Base-by-base conservation (phyloP, 1,140 invertebrate species). In the Ooceraea biroi region DNA sequence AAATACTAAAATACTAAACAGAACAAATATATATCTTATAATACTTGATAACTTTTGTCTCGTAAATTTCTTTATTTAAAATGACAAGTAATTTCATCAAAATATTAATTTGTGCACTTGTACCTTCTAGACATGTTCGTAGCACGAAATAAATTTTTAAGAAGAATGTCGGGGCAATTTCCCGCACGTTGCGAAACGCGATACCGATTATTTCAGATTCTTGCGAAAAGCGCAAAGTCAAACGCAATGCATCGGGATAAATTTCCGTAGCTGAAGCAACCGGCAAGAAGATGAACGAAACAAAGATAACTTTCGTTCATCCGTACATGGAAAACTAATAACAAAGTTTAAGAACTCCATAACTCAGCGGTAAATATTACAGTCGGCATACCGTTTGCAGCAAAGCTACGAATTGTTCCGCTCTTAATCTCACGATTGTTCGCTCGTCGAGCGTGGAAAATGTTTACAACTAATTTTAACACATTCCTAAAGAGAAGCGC, bases 291-390 rank as follows among this genome's bases (percentile, higher is more conserved):
- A 78, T 68, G 68, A 71, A 80, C 41, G 74, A 80, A 80, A 80
- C 36, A 7, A 36, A 36, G 36, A 36, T 36, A 36, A 36, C 76
- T 80, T 30, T 65, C 76, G 65, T 71, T 80, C 65, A 80, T 71
- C 50, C 52, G 76, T 80, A 80, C 76, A 69, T 80, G 57, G 65
- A 80, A 50, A 80, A 80, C 76, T 80, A 80, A 80, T 80, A 80
- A 80, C 76, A 65, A 80, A 80, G 76, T 80, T 80, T 71, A 80
- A 80, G 76, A 80, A 80, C 76, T 80, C 65, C 65, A 80, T 80
- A 80, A 80, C 76, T 80, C 52, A 48, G 65, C 63, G 76, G 76
- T 80, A 80, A 80, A 80, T 80, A 80, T 80, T 80, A 71, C 50
- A 80, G 76, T 80, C 65, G 65, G 76, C 76, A 80, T 80, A 71